A percentile compares a stretch with the other conserved stretches of the same genome.
Evolutionary conservation across 2,797 vertebrate species (phyloP).

Genomic region (Cossypha niveicapilla): DNA sequence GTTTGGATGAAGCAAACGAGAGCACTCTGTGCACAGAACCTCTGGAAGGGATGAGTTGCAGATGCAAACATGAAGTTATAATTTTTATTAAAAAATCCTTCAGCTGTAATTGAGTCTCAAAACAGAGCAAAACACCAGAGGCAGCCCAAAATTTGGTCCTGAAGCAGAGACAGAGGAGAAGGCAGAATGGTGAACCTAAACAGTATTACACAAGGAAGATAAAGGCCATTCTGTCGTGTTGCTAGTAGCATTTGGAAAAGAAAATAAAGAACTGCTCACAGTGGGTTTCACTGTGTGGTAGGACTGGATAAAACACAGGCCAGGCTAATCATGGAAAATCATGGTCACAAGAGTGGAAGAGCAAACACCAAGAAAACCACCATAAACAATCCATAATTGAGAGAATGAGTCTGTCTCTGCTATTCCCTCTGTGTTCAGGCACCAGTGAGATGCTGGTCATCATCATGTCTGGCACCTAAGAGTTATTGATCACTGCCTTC

Average conservation of each 20-base stretch:
- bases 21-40: neutral
- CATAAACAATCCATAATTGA: neutral
- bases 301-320: neutral
- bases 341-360: neutral
- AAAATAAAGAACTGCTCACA: neutral
- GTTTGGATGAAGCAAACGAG: neutral
- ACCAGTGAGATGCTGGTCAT: neutral
- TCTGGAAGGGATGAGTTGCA: neutral
- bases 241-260: neutral
- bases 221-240: neutral
- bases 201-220: neutral
- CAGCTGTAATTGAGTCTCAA: neutral
- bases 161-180: neutral
- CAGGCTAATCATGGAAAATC: neutral
- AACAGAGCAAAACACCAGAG: neutral
- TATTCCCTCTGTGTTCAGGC: neutral
- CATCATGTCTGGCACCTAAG: neutral
- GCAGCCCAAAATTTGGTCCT: conserved; percentile 8
- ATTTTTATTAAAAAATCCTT: conserved; percentile 25
- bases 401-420: neutral
- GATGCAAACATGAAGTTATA: neutral
- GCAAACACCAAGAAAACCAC: neutral
- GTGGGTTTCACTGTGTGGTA: neutral
- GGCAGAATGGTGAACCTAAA: neutral
- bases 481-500: neutral